Base-by-base conservation (phyloP, 2,888 invertebrate species). In the Troilus luridus region DNA sequence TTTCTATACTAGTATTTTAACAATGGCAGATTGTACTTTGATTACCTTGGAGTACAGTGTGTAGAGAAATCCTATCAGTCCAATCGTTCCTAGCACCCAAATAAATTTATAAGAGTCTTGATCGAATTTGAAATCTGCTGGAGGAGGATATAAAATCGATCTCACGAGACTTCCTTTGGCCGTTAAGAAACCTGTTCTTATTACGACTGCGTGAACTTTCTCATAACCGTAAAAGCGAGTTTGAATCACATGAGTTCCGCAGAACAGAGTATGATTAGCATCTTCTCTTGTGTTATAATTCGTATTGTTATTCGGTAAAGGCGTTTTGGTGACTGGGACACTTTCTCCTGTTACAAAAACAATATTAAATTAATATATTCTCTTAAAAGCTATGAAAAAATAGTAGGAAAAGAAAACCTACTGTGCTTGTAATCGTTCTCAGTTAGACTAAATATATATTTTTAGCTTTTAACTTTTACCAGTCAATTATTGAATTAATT, bases 191-290 rank as follows among this genome's bases (percentile, higher is more conserved):
- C 97, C 93, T 19, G 94, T 94, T 89, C 94, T 92, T 24, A 94
- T 92, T 21, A 94, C 94, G 19, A 94, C 93, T 14, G 94, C 94
- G n/a, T 93, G 92, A 17, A 96, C 96, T 94, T 95, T 95, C 94
- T 96, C 96, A 92, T 96, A 96, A 60, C 96, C 97, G 94, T 96
- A 96, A 93, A 96, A 97, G 94, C 98, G 95, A 5, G 98, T 98
- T 95, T 99, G 98, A 92, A 98, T 96, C 64, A 99, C 96, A 92
- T 96, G 95, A 0, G 99, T 99, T 17, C 99, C 98, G 93, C 97
- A 97, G 94, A 97, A 98, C n/a, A 99, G 95, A 0, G 98, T 97
- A 93, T 98, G 97, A 92, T 97, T 95, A 92, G 97, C 96, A 94
- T 98, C 98, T 58, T 95, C 95, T 92, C 96, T 96, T 21, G 96